phyloP scores from a whole-genome alignment of 2,888 invertebrate species.

The Euspilapteryx auroguttella region DNA sequence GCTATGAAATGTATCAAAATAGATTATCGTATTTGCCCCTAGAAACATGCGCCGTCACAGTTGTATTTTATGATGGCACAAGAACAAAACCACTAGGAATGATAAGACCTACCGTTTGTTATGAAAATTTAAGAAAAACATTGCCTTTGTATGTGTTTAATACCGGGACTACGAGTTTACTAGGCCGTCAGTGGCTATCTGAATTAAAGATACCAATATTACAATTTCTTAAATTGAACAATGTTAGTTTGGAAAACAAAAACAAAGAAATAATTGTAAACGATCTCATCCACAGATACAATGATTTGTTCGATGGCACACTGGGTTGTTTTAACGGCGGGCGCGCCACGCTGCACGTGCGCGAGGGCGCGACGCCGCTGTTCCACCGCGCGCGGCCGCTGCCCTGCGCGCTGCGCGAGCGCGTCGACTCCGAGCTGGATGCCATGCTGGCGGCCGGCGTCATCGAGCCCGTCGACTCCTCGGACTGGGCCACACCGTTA shows the following conservation, averaged over 20 bases:
- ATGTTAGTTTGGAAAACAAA: neutral
- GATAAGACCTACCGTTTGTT: too few species aligned
- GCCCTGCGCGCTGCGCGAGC: too few species aligned
- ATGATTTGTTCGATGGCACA: constrained; percentile 1
- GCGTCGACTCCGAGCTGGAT: too few species aligned
- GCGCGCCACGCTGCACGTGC: constrained; percentile 2
- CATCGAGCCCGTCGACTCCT: too few species aligned
- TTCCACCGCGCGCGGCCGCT: constrained; percentile 2
- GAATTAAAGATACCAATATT: constrained; percentile 5
- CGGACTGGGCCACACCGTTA: too few species aligned
- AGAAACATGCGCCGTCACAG: too few species aligned
- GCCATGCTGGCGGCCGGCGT: too few species aligned
- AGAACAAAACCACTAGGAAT: too few species aligned
- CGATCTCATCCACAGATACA: constrained; percentile 1
- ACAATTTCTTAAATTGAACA: neutral
- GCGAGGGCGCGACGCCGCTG: constrained; percentile 3
- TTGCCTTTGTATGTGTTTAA: constrained; percentile 8
- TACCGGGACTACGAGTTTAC: constrained; percentile 6
- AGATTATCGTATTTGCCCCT: too few species aligned
- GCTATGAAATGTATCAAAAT: too few species aligned
- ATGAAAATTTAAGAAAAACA: constrained; percentile 2
- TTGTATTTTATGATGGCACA: too few species aligned
- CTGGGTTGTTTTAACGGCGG: constrained; percentile 4
- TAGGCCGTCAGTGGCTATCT: constrained; percentile 9
- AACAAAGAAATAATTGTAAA: neutral